These are phyloP conservation scores for Crambe crambe DNA, from an alignment of 37 sponge, comb jelly and placozoan genomes.

Conservation along the genomic window DNA sequence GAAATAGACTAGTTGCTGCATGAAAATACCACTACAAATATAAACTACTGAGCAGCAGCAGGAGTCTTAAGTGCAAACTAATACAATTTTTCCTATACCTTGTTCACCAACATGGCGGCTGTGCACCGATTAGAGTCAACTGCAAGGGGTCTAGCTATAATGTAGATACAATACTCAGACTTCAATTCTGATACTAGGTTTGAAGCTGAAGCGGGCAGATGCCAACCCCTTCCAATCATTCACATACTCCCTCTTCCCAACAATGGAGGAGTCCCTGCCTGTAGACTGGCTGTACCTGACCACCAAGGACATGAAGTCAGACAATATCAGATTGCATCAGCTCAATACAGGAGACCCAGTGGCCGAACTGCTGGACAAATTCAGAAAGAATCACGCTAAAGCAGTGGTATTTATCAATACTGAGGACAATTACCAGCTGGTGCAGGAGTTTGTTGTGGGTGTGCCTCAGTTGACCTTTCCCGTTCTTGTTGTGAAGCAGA, in stretches of 20 bases:
- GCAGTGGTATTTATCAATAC: constrained; percentile 32
- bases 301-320: constrained; percentile 2
- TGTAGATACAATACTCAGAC: no score
- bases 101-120: no score
- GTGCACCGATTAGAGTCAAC: no score
- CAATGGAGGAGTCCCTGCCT: not conserved
- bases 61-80: no score
- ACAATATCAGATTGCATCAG: constrained; percentile 40
- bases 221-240: no score
- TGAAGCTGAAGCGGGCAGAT: no score
- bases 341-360: constrained; percentile 28
- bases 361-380: not conserved
- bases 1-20: no score
- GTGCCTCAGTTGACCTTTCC: constrained; percentile 9
- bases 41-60: no score
- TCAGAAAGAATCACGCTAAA: constrained; percentile 7
- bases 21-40: no score
- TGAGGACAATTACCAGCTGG: constrained; percentile 19
- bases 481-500: constrained; percentile 14
- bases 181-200: no score
- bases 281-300: constrained; percentile 41
- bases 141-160: no score
- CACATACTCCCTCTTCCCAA: constrained; percentile 24
- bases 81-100: no score
- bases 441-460: not conserved